Evolutionary conservation across 2,113 vertebrate genomes (phyloP).

Genomic region (Corythornis madagascariensis): DNA sequence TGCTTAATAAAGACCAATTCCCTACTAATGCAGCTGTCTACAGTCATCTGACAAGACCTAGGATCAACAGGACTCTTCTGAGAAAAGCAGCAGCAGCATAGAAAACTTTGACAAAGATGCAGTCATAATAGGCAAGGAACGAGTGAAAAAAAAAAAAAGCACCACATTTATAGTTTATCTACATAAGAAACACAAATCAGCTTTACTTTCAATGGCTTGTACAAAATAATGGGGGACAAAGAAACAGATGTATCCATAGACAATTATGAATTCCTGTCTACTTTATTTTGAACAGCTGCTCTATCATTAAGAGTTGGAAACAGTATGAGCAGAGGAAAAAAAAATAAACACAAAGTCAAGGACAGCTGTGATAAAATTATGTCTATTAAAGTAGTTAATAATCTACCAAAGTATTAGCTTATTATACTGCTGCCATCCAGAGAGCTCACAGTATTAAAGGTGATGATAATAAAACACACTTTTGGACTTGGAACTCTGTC

Average conservation of each 20-base stretch:
- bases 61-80: background rate
- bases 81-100: conserved; percentile 1
- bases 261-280: background rate
- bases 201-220: background rate
- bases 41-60: background rate
- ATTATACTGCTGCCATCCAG: background rate
- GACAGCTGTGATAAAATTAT: background rate
- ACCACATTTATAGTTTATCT: background rate
- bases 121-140: conserved; percentile 5
- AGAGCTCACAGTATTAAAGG: background rate
- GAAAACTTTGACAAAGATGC: background rate
- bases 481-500: conserved; percentile 10
- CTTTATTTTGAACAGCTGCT: background rate
- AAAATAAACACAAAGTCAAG: conserved; percentile 5
- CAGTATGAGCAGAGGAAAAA: background rate
- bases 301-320: background rate
- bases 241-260: background rate
- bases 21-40: background rate
- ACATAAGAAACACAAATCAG: background rate
- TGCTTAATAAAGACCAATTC: background rate
- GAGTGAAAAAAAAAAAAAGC: background rate
- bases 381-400: conserved; percentile 36
- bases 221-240: background rate
- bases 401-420: background rate
- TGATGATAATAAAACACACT: background rate